phyloP scores from a whole-genome alignment of 2,888 invertebrate genomes.

The Mantis religiosa region DNA sequence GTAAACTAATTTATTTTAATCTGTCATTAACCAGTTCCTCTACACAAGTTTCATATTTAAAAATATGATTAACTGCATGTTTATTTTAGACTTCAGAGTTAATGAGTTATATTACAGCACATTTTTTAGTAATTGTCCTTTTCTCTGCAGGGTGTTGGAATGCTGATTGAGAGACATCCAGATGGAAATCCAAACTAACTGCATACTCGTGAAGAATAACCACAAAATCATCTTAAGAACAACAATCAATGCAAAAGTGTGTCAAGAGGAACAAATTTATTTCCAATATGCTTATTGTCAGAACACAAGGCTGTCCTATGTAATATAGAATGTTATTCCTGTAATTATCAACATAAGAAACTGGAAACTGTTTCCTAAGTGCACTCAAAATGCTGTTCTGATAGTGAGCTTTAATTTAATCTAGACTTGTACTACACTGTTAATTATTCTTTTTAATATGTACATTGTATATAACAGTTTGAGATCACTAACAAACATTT shows the following conservation, averaged over 20 bases:
- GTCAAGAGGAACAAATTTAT: neutral
- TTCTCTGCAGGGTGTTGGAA: conserved; percentile 70
- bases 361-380: neutral
- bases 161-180: conserved; percentile 85
- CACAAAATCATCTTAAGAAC: neutral
- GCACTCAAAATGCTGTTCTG: neutral
- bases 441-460: neutral
- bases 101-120: neutral
- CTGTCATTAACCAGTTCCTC: no score
- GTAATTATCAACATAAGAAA: neutral
- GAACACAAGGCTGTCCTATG: neutral
- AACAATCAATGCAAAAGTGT: conserved; percentile 15
- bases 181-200: conserved; percentile 51
- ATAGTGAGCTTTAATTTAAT: neutral
- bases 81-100: no score
- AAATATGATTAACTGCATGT: no score
- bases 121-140: neutral
- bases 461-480: neutral
- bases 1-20: no score
- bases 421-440: neutral
- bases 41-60: no score
- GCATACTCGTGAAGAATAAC: no score
- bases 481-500: neutral
- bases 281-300: neutral
- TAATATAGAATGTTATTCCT: neutral